phyloP scores from a whole-genome alignment of 2,113 vertebrate genomes.

The Crotalus viridis region DNA sequence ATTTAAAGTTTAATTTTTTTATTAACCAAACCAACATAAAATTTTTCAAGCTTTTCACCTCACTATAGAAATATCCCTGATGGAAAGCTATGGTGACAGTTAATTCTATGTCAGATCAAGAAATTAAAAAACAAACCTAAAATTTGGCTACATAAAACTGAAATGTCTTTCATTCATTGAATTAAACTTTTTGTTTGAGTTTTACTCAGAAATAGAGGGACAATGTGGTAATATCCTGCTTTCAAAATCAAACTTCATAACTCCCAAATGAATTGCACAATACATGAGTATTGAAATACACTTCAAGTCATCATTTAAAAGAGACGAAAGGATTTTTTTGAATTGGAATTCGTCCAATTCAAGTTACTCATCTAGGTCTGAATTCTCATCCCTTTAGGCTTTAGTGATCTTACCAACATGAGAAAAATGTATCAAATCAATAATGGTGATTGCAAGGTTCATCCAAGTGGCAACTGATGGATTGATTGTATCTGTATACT shows the following conservation, averaged over 20 bases:
- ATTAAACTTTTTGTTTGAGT: not conserved
- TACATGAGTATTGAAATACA: not conserved
- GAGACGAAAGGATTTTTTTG: not conserved
- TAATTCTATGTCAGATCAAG: not conserved
- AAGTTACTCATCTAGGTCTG: not conserved
- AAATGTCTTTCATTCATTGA: not conserved
- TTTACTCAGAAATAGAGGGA: not conserved
- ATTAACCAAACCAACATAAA: not conserved
- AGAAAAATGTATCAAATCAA: not conserved
- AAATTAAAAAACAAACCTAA: not conserved
- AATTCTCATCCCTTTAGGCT: not conserved
- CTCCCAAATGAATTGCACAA: not conserved
- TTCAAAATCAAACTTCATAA: not conserved
- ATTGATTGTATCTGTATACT: not conserved
- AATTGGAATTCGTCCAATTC: not conserved
- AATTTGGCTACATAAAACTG: not conserved
- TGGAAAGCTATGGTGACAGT: not conserved
- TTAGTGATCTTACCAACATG: not conserved
- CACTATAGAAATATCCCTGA: not conserved
- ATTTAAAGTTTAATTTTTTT: not conserved
- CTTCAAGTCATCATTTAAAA: not conserved
- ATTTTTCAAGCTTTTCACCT: not conserved
- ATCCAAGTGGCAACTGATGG: not conserved
- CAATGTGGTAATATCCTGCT: not conserved
- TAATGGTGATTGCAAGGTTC: not conserved